A percentile compares a stretch with the other conserved stretches of the same genome.
Conservation (phyloP, 2,797 vertebrate genomes). For the Oceanodroma leucorhoa region DNA sequence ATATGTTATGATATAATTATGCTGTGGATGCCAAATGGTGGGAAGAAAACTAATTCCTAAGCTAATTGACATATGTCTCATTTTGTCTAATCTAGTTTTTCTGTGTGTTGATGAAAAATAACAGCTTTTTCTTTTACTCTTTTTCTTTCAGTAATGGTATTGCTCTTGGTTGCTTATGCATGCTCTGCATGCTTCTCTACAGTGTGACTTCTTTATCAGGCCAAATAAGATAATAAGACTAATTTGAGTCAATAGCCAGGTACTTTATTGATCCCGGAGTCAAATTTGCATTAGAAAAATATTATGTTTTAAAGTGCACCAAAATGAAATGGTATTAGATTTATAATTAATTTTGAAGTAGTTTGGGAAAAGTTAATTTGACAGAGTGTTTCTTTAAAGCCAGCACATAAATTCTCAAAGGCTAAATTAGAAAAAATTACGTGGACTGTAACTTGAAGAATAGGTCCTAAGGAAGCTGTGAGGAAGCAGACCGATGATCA, state of each 20-base stretch:
- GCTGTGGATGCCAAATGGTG: background rate
- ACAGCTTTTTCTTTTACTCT: background rate
- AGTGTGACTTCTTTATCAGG: background rate
- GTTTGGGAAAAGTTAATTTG: background rate
- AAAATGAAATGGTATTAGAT: background rate
- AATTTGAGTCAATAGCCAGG: background rate
- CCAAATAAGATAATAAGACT: background rate
- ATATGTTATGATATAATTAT: constrained; percentile 30
- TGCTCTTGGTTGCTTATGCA: background rate
- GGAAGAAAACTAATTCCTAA: constrained; percentile 18
- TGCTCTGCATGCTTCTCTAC: background rate
- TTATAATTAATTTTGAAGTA: background rate
- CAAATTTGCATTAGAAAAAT: background rate
- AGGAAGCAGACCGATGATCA: background rate
- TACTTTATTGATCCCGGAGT: background rate
- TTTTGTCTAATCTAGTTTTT: constrained; percentile 2
- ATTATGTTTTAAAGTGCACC: background rate
- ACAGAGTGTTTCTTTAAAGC: background rate
- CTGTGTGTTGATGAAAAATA: background rate
- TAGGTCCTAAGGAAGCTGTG: background rate
- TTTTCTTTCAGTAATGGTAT: background rate
- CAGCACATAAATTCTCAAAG: background rate
- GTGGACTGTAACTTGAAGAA: background rate
- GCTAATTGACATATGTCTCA: constrained; percentile 27
- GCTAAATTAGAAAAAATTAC: background rate